These are phyloP conservation scores for Argyrosomus regius DNA, from an alignment of 2,797 vertebrate species.

Conservation along the genomic window DNA sequence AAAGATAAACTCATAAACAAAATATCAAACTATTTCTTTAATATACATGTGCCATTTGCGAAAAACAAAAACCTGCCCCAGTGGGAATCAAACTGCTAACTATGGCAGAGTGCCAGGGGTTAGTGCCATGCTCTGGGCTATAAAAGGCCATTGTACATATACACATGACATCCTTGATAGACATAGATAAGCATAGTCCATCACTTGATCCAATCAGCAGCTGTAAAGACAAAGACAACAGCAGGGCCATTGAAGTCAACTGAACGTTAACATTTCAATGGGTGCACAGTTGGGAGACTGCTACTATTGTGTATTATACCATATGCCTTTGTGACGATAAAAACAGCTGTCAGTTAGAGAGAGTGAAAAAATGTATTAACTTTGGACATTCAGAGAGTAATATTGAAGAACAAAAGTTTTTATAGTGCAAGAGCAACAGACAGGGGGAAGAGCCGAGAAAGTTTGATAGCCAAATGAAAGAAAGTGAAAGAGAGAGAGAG, in stretches of 20 bases:
- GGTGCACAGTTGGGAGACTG: constrained; percentile 33
- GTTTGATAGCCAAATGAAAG: constrained; percentile 49
- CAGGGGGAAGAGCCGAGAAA: not conserved
- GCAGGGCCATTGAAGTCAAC: constrained; percentile 47
- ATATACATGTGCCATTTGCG: not conserved
- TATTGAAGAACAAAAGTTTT: constrained; percentile 11
- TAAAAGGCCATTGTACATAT: constrained; percentile 65
- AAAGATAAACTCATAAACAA: not conserved
- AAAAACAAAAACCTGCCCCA: not conserved
- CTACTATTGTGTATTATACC: constrained; percentile 40
- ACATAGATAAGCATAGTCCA: constrained; percentile 65
- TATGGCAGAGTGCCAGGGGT: constrained; percentile 28
- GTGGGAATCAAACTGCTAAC: constrained; percentile 14
- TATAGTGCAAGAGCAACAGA: constrained; percentile 2
- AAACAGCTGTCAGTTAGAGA: constrained; percentile 16
- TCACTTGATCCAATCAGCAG: constrained; percentile 67
- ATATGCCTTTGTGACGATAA: constrained; percentile 7
- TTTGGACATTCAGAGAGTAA: constrained; percentile 1
- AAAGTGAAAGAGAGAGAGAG: constrained; percentile 31
- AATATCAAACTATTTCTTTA: not conserved
- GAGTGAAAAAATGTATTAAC: constrained; percentile 6
- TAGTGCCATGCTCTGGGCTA: constrained; percentile 57
- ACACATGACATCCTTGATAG: constrained; percentile 65
- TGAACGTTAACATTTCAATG: constrained; percentile 31
- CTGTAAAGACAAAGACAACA: constrained; percentile 72